Evolutionary conservation across 2,797 vertebrate species (phyloP).

Genomic region (Sebastes taczanowskii): DNA sequence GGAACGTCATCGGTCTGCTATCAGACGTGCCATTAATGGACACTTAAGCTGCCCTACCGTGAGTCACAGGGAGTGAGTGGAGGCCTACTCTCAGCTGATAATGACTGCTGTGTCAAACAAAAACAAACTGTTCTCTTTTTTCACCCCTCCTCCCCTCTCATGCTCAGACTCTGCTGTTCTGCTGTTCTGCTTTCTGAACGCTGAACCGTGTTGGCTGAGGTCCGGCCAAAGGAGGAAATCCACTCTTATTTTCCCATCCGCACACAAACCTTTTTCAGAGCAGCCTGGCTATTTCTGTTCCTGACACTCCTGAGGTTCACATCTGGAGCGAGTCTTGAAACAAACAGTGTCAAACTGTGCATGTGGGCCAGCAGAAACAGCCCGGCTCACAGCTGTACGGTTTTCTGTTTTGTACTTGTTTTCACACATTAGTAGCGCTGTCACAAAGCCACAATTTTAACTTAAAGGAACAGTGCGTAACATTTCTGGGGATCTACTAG

Average conservation of each 20-base stretch:
- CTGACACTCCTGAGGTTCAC: constrained; percentile 51
- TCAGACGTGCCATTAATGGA: constrained; percentile 40
- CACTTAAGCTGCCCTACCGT: constrained; percentile 25
- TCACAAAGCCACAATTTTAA: background rate
- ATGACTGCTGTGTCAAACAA: constrained; percentile 59
- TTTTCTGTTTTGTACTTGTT: constrained; percentile 11
- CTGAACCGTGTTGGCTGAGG: constrained; percentile 35
- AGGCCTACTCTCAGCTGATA: constrained; percentile 57
- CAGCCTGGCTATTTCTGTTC: constrained; percentile 55
- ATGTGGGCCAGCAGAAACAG: constrained; percentile 10
- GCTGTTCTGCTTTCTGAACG: constrained; percentile 30
- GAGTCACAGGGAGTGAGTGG: constrained; percentile 41
- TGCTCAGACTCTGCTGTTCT: constrained; percentile 10
- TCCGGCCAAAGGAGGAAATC: constrained; percentile 55
- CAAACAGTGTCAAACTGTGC: constrained; percentile 44
- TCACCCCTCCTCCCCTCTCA: background rate
- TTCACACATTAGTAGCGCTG: constrained; percentile 8
- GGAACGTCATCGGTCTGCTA: constrained; percentile 10
- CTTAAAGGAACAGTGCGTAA: background rate
- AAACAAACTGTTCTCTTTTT: constrained; percentile 28
- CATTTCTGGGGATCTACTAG: too few species aligned
- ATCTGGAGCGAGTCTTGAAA: constrained; percentile 70
- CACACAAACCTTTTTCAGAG: constrained; percentile 18
- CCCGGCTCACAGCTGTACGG: constrained; percentile 32
- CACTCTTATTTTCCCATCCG: constrained; percentile 66